Evolutionary conservation across 2,888 invertebrate genomes (phyloP), one percentile per base, ranked within the genome.

Genomic region (Leptothorax acervorum): DNA sequence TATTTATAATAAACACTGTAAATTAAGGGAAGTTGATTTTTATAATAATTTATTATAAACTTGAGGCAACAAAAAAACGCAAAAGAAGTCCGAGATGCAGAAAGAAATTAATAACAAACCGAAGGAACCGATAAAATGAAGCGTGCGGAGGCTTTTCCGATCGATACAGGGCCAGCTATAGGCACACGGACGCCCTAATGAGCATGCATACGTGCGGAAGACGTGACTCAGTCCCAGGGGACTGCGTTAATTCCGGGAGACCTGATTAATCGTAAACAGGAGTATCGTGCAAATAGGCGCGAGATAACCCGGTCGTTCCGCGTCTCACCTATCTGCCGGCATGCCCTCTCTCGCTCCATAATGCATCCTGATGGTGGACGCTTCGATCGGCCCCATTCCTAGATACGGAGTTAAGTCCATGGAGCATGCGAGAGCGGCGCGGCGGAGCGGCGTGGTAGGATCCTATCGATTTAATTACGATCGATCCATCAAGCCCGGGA

Each of bases 201-300:
- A 88, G 82, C 42, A 85, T 84, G 88, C 85, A 81, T 83, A 83
- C 73, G 85, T 85, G 85, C 53, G 86, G 83, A 84, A 68, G 42
- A 85, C 73, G 82, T 83, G 83, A 86, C 82, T 84, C 85, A 88
- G 88, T 86, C 89, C 87, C 88, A 81, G 89, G 89, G 91, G 90
- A 91, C 90, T 91, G 92, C 92, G 94, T 94, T 94, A 94, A 94
- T 94, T 93, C 92, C 92, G 87, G 90, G 90, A 90, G 91, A 94
- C 90, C 94, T 94, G 94, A 94, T 94, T 94, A 94, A 94, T 94
- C 94, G 94, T 93, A 93, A 93, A 93, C 93, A 89, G 90, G 89
- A 92, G 92, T 94, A 93, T 93, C 93, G 92, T 91, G 92, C 93
- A 93, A 94, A 93, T 93, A 94, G 93, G 92, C 92, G 91, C 92